Base-by-base conservation (phyloP, 1,140 invertebrate genomes). In the Sarcophaga bullata region DNA sequence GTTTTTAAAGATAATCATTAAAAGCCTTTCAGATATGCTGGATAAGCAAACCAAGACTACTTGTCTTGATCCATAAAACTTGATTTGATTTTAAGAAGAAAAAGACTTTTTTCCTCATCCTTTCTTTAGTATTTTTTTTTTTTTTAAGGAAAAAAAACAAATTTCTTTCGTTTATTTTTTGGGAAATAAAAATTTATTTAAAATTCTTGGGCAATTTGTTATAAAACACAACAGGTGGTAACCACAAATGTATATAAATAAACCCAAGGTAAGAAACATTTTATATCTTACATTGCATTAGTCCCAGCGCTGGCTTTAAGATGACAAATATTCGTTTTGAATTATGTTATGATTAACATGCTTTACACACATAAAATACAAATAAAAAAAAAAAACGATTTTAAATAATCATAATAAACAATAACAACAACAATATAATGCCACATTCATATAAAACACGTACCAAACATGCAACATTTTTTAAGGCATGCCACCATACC, bases 381-480 rank as follows among this genome's bases (percentile, higher is more conserved):
- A 58, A 58, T 58, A 58, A 58, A 68, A 68, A 68, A 68, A 68
- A 68, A 68, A 19, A 19, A 68, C n/a, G 19, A 37, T 37, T 37
- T 1, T 37, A 37, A 37, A 37, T 37, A 37, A 37, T 37, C 25
- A 37, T 37, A 37, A 37, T 37, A 37, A 37, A 37, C 25, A 37
- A 37, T 37, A 37, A 37, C 25, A 37, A 37, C 25, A 37, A 37
- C n/a, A n/a, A n/a, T n/a, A n/a, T n/a, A n/a, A 19, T 68, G 62
- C 62, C 62, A 68, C 17, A 68, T 8, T 9, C 19, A 68, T 37
- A 68, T 10, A 52, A 68, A 68, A 68, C 62, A 68, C 62, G 62
- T 68, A 68, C 62, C 19, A 68, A 68, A 68, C 62, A 68, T 68
- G 62, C 62, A 68, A 68, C 62, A 68, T 68, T 68, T 58, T 37